phyloP scores from a whole-genome alignment of 2,113 vertebrate species.

The Corythornis vintsioides region DNA sequence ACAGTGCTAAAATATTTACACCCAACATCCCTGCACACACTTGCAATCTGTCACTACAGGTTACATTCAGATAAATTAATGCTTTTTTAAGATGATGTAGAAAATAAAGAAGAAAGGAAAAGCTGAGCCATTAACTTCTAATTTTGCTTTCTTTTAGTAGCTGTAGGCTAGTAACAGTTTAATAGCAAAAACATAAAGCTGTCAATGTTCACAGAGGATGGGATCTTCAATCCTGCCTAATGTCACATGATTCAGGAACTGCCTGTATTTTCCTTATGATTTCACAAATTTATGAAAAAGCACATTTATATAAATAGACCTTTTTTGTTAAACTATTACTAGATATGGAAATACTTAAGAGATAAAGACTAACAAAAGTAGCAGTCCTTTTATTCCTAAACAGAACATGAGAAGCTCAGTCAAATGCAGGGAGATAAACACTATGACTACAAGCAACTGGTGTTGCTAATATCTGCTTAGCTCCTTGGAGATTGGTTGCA shows the following conservation, averaged over 20 bases:
- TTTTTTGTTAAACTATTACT: background rate
- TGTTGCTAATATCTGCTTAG: background rate
- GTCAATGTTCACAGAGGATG: background rate
- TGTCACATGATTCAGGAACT: background rate
- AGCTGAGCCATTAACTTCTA: background rate
- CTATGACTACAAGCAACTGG: background rate
- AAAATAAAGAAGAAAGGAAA: background rate
- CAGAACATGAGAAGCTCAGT: background rate
- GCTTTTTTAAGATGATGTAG: background rate
- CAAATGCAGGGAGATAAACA: background rate
- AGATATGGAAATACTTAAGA: background rate
- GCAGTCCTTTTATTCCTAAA: background rate
- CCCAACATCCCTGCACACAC: background rate
- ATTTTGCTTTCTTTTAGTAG: background rate
- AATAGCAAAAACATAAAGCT: background rate
- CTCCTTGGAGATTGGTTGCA: constrained; percentile 26
- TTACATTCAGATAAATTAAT: background rate
- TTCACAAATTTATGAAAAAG: background rate
- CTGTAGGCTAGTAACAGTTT: background rate
- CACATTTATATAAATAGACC: background rate
- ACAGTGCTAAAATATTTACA: background rate
- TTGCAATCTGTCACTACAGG: background rate
- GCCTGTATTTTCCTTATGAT: background rate
- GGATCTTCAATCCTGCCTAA: background rate
- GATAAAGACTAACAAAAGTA: background rate